Percentiles rank a stretch among this genome's conserved stretches.
phyloP scores from a whole-genome alignment of 2,888 invertebrate genomes.

The Schrankia costaestrigalis region DNA sequence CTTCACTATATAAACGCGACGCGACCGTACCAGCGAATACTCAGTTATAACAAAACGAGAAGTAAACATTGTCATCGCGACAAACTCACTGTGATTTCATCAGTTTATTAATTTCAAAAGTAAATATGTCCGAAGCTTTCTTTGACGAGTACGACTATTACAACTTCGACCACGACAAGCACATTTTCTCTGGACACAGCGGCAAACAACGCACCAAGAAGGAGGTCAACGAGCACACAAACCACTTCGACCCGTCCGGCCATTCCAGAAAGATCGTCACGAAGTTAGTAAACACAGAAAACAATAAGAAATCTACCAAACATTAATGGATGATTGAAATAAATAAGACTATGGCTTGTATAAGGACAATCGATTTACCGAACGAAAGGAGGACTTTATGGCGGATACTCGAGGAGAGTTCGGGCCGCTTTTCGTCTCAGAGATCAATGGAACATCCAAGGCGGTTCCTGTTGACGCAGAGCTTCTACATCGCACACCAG shows the following conservation, averaged over 20 bases:
- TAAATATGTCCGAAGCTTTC: slow-evolving; percentile 90
- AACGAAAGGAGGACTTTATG: slow-evolving; percentile 69
- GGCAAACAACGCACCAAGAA: slow-evolving; percentile 95
- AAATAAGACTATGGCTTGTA: slow-evolving; percentile 62
- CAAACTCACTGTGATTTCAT: slow-evolving; percentile 42
- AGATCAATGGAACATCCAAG: slow-evolving; percentile 74
- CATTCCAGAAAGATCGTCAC: slow-evolving; percentile 95
- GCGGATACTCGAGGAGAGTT: slow-evolving; percentile 66
- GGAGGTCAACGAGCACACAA: slow-evolving; percentile 93
- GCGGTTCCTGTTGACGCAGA: slow-evolving; percentile 62
- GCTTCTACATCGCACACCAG: slow-evolving; percentile 61
- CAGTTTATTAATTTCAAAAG: slow-evolving; percentile 39
- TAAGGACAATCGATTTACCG: slow-evolving; percentile 66
- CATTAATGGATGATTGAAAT: slow-evolving; percentile 43
- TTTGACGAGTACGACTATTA: slow-evolving; percentile 96
- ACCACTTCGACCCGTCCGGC: slow-evolving; percentile 94
- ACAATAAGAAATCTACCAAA: slow-evolving; percentile 84
- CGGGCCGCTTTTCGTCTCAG: slow-evolving; percentile 57
- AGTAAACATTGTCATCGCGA: slow-evolving; percentile 51
- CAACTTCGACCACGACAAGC: slow-evolving; percentile 96
- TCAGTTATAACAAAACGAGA: slow-evolving; percentile 48
- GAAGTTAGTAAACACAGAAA: slow-evolving; percentile 91
- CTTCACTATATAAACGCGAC: slow-evolving; percentile 56
- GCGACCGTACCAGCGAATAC: slow-evolving; percentile 44
- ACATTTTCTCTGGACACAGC: slow-evolving; percentile 91